Percentiles rank a stretch among this genome's conserved stretches.
These are phyloP conservation scores for Kryptopterus vitreolus DNA, from an alignment of 2,797 vertebrate genomes.

Conservation along the genomic window DNA sequence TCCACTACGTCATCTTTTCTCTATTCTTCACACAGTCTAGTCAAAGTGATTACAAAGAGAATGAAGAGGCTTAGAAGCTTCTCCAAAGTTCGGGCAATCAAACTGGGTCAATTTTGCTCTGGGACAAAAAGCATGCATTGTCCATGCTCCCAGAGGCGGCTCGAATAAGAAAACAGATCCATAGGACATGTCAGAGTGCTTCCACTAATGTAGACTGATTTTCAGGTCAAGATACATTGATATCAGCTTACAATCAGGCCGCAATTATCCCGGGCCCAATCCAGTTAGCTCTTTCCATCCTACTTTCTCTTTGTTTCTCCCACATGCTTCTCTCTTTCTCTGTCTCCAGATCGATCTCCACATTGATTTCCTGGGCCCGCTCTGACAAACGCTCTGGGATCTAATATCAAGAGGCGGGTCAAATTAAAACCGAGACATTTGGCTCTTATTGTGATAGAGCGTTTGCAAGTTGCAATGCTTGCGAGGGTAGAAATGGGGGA, in stretches of 20 bases:
- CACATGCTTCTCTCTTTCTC: conserved; percentile 39
- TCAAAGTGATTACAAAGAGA: conserved; percentile 20
- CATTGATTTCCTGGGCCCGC: conserved; percentile 44
- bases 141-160: conserved; percentile 59
- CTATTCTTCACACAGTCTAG: conserved; percentile 6
- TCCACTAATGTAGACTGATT: conserved; percentile 35
- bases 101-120: conserved; percentile 59
- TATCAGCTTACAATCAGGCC: conserved; percentile 46
- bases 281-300: conserved; percentile 26
- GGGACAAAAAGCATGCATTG: conserved; percentile 61
- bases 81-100: conserved; percentile 57
- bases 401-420: conserved; percentile 42
- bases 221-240: conserved; percentile 43
- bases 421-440: conserved; percentile 45
- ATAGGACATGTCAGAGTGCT: conserved; percentile 16
- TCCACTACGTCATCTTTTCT: neutral
- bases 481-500: conserved; percentile 46
- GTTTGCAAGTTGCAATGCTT: neutral
- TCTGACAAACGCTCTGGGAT: conserved; percentile 46
- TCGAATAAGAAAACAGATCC: conserved; percentile 56
- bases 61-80: conserved; percentile 54
- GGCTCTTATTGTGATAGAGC: conserved; percentile 27
- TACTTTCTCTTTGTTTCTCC: conserved; percentile 34
- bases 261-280: conserved; percentile 42
- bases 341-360: conserved; percentile 39